Percentiles rank a stretch among this genome's conserved stretches.
Conservation (phyloP, 2,888 invertebrate genomes). For the Gisinianus flammeolus region DNA sequence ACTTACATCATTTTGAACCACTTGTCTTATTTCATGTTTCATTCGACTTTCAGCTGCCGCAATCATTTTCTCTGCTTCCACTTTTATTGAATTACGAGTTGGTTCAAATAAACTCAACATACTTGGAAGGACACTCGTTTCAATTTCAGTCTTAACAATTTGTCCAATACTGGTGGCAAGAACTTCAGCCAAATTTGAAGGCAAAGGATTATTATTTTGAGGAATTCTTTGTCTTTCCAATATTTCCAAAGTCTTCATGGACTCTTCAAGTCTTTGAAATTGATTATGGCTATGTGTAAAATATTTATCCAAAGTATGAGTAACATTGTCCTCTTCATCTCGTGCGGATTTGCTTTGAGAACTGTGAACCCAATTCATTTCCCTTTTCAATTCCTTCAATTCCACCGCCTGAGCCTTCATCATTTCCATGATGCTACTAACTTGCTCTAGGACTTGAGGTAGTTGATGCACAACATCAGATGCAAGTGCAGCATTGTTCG, state of each 20-base stretch:
- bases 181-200: slow-evolving; percentile 53
- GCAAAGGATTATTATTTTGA: slow-evolving; percentile 45
- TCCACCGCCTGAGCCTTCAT: slow-evolving; percentile 52
- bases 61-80: slow-evolving; percentile 75
- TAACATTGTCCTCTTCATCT: slow-evolving; percentile 35
- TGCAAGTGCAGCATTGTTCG: slow-evolving; percentile 14
- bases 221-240: slow-evolving; percentile 44
- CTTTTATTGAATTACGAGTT: slow-evolving; percentile 74
- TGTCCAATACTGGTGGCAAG: slow-evolving; percentile 58
- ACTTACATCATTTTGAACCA: slow-evolving; percentile 78
- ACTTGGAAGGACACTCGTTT: slow-evolving; percentile 64
- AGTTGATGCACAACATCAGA: slow-evolving; percentile 38
- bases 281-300: slow-evolving; percentile 45
- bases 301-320: slow-evolving; percentile 38
- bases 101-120: slow-evolving; percentile 75
- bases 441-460: slow-evolving; percentile 52
- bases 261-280: slow-evolving; percentile 50
- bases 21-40: slow-evolving; percentile 78
- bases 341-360: slow-evolving; percentile 25
- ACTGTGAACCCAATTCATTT: slow-evolving; percentile 47
- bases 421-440: slow-evolving; percentile 55
- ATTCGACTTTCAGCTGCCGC: slow-evolving; percentile 75
- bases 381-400: slow-evolving; percentile 56
- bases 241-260: slow-evolving; percentile 46
- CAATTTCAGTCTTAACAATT: slow-evolving; percentile 67